Evolutionary conservation across 2,888 invertebrate genomes (phyloP), one percentile per base, ranked within the genome.

Genomic region (Xylocampa areola): DNA sequence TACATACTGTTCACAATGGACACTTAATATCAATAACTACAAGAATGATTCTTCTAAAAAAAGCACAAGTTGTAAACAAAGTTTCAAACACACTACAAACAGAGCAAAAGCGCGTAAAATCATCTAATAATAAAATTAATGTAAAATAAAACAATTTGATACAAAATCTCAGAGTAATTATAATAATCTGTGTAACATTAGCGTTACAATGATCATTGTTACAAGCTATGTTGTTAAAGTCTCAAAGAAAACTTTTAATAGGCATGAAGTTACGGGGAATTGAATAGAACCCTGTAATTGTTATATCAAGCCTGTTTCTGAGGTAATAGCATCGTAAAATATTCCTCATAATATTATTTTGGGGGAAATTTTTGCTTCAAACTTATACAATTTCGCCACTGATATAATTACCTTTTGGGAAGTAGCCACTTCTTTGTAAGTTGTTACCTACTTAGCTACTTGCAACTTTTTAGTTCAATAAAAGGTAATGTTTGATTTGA

Each of bases 201-300:
- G 71, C 77, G 73, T 74, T 77, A 87, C 85, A 88, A 86, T 85
- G 79, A 76, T 80, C 77, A 88, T 89, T 90, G 90, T 89, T 83
- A 78, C 55, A 81, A 80, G 73, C 77, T 77, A 84, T 85, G 81
- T 87, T 86, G 81, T 80, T 81, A 73, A 78, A 86, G 76, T 82
- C 78, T 72, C 73, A 64, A 80, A 82, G 81, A 78, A 86, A 91
- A 91, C 85, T 91, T 91, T 90, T 90, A 88, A 91, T 87, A 84
- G 87, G 87, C 81, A 77, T 80, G 77, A 86, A 88, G 84, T 86
- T 86, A 80, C 77, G 73, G 73, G 59, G 79, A 84, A 89, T 88
- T 87, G 76, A 85, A 87, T 85, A 82, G 79, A 84, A 80, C 80
- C 82, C 76, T 69, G 79, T 82, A 80, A 85, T 84, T 80, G 82